Conservation (phyloP, 53 echinoderm and acorn worm species). For the Hippasteria phrygiana region DNA sequence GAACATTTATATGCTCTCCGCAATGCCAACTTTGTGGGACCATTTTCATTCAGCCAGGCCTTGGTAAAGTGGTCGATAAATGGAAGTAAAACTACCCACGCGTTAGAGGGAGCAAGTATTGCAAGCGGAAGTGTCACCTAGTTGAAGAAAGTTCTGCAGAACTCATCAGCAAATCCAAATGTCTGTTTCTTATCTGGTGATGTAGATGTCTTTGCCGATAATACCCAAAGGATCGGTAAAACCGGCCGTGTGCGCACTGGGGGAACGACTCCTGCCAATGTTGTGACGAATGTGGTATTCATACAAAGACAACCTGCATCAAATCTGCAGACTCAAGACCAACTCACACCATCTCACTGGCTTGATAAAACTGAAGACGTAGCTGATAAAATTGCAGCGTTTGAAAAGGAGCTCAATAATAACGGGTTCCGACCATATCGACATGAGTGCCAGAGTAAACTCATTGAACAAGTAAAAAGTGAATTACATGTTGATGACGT, state of each 20-base stretch:
- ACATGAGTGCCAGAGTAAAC: not conserved
- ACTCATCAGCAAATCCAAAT: not conserved
- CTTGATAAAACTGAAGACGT: not conserved
- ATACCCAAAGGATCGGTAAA: too few species aligned
- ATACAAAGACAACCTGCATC: too few species aligned
- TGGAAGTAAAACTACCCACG: too few species aligned
- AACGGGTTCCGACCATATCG: not conserved
- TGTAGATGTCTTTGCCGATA: constrained; percentile 14
- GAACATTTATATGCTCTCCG: not conserved
- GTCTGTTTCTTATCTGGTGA: constrained; percentile 11
- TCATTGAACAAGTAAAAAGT: not conserved
- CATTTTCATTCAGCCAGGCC: constrained; percentile 11
- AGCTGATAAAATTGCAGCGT: not conserved
- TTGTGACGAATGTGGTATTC: too few species aligned
- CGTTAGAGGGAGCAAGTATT: too few species aligned
- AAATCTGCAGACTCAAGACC: not conserved
- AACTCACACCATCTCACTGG: not conserved
- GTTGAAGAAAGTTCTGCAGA: not conserved
- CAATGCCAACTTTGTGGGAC: constrained; percentile 3
- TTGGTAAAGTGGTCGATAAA: too few species aligned
- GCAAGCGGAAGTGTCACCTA: not conserved
- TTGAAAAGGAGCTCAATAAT: not conserved
- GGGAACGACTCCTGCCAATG: too few species aligned
- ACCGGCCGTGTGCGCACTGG: too few species aligned
- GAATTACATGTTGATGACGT: too few species aligned